phyloP scores from a whole-genome alignment of 2,113 vertebrate genomes.

The Dicentrarchus labrax region DNA sequence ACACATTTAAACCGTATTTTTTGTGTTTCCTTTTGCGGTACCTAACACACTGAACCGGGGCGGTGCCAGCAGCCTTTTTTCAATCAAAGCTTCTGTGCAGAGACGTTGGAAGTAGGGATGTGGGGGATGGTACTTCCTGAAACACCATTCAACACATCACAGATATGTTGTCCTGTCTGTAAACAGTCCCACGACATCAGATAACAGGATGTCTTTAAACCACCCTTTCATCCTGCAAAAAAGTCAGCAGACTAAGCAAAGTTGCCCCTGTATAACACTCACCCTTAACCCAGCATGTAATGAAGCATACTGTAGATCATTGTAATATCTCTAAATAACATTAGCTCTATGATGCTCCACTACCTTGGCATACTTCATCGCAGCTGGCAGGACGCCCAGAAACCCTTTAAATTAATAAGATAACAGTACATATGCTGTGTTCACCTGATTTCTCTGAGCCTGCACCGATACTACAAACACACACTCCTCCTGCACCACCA shows the following conservation, averaged over 20 bases:
- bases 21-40: too few species aligned
- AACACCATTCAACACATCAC: not conserved
- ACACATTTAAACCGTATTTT: too few species aligned
- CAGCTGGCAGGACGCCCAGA: conserved; percentile 64
- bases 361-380: conserved; percentile 41
- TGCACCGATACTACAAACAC: not conserved
- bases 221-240: not conserved
- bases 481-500: not conserved
- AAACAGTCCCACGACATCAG: not conserved
- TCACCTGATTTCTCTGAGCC: conserved; percentile 39
- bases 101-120: too few species aligned
- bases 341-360: conserved; percentile 42
- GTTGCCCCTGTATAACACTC: conserved; percentile 42
- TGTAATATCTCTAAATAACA: conserved; percentile 63
- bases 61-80: too few species aligned
- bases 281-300: conserved; percentile 60
- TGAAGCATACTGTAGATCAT: conserved; percentile 58
- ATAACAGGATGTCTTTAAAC: not conserved
- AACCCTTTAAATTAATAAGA: conserved; percentile 73
- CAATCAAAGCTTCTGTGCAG: too few species aligned
- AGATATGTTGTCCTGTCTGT: not conserved
- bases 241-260: conserved; percentile 25
- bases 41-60: too few species aligned
- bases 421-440: conserved; percentile 42
- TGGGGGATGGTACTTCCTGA: not conserved